Evolutionary conservation across 64 coral and sea anemone genomes (phyloP).

Genomic region (Catalaphyllia jardinei): DNA sequence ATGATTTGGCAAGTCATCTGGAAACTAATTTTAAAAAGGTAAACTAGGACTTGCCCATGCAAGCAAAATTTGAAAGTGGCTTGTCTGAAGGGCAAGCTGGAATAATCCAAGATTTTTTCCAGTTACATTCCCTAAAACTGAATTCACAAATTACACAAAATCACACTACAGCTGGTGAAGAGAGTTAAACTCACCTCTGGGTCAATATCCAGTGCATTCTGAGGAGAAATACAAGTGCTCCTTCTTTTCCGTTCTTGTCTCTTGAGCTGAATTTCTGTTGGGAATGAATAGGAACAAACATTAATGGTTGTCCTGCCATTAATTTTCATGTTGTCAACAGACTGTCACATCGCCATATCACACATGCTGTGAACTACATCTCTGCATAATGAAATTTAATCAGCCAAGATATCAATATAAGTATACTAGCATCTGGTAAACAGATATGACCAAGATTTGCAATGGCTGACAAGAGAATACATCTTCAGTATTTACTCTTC

Average conservation of each 20-base stretch:
- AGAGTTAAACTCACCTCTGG: slow-evolving; percentile 62
- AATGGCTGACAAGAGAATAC: too few species aligned
- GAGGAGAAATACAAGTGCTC: slow-evolving; percentile 82
- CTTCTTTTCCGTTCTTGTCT: slow-evolving; percentile 90
- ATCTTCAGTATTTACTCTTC: not conserved
- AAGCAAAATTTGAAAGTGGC: too few species aligned
- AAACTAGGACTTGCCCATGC: too few species aligned
- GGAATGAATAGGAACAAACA: not conserved
- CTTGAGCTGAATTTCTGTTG: slow-evolving; percentile 82
- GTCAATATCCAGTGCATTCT: slow-evolving; percentile 83
- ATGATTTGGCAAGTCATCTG: too few species aligned
- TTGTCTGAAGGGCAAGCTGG: too few species aligned
- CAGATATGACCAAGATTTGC: too few species aligned
- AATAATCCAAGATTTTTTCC: too few species aligned
- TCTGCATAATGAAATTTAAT: not conserved
- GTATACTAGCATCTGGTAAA: not conserved
- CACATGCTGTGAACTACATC: not conserved
- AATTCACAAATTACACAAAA: too few species aligned
- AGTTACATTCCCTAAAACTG: too few species aligned
- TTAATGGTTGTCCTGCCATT: not conserved
- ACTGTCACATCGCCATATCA: not conserved
- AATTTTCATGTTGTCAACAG: not conserved
- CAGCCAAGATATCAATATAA: not conserved
- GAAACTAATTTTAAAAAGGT: too few species aligned
- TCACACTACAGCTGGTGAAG: too few species aligned